phyloP scores from a whole-genome alignment of 1,140 invertebrate genomes.

The Euwallacea similis region DNA sequence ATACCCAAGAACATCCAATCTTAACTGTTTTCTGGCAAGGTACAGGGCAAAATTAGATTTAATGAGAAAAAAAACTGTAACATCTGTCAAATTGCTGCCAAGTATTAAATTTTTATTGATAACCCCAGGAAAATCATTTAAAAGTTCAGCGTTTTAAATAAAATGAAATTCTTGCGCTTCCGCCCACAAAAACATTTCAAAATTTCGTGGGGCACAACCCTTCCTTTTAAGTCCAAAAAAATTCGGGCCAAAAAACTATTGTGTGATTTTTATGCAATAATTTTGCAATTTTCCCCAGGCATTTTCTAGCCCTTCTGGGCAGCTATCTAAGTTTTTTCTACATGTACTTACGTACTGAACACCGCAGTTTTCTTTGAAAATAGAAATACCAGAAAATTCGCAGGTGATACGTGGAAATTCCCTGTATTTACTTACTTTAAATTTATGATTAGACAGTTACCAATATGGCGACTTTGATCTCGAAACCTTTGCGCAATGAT shows the following conservation, averaged over 20 bases:
- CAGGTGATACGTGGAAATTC: constrained; percentile 41
- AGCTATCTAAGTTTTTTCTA: constrained; percentile 17
- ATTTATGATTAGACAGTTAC: constrained; percentile 50
- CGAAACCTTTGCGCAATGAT: constrained; percentile 27
- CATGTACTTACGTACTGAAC: constrained; percentile 42
- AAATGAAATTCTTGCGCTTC: too few species aligned
- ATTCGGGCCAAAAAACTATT: constrained; percentile 34
- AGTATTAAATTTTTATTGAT: constrained; percentile 27
- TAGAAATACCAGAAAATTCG: constrained; percentile 38
- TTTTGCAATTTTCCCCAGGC: constrained; percentile 17
- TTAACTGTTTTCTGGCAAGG: too few species aligned
- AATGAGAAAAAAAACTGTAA: constrained; percentile 42
- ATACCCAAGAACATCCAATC: too few species aligned
- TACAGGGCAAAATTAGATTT: too few species aligned
- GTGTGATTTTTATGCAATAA: constrained; percentile 45
- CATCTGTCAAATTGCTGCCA: constrained; percentile 49
- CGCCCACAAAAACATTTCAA: too few species aligned
- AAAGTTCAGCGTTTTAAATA: neutral
- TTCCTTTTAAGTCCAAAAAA: constrained; percentile 31
- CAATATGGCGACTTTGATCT: constrained; percentile 51
- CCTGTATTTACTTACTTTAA: constrained; percentile 50
- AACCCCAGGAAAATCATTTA: constrained; percentile 1
- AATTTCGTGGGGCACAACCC: constrained; percentile 8
- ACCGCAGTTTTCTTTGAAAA: constrained; percentile 26
- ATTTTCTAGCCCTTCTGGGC: constrained; percentile 11